Percentiles rank a stretch among this genome's conserved stretches.
phyloP scores from a whole-genome alignment of 2,888 invertebrate genomes.

The Caenorhabditis sp. region DNA sequence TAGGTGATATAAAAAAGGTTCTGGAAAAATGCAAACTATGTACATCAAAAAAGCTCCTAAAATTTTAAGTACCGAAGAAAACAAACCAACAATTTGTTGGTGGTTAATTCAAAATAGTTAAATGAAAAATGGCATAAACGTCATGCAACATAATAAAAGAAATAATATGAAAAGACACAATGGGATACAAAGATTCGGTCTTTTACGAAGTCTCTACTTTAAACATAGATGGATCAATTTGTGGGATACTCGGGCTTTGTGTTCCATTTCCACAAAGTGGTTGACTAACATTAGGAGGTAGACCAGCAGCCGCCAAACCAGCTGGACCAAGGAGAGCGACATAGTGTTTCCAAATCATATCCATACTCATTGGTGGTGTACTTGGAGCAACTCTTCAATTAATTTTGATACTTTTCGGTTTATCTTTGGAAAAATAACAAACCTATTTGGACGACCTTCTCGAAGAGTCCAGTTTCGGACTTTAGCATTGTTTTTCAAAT shows the following conservation, averaged over 20 bases:
- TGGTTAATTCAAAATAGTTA: too few species aligned
- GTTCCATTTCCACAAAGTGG: slow-evolving; percentile 23
- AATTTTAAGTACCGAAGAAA: background rate
- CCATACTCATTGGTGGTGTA: slow-evolving; percentile 52
- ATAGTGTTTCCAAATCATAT: slow-evolving; percentile 64
- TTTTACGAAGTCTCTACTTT: slow-evolving; percentile 30
- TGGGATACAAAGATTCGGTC: background rate
- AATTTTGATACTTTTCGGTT: too few species aligned
- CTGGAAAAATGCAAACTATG: background rate
- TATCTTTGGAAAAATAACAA: background rate
- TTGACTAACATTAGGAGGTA: slow-evolving; percentile 36
- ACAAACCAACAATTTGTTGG: background rate
- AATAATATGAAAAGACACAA: background rate
- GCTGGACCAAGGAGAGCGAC: slow-evolving; percentile 61
- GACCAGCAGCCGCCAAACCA: slow-evolving; percentile 57
- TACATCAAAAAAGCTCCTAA: background rate
- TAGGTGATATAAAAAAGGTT: background rate
- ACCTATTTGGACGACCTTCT: slow-evolving; percentile 69
- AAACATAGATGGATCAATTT: slow-evolving; percentile 35
- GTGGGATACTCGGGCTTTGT: slow-evolving; percentile 25
- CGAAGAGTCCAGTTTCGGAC: slow-evolving; percentile 70
- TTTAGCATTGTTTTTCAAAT: slow-evolving; percentile 70
- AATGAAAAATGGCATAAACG: slow-evolving; percentile 7
- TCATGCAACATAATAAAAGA: slow-evolving; percentile 1
- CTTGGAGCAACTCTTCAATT: slow-evolving; percentile 45